A percentile compares a stretch with the other conserved stretches of the same genome.
Conservation (phyloP, 2,113 vertebrate species). For the Colius striatus region DNA sequence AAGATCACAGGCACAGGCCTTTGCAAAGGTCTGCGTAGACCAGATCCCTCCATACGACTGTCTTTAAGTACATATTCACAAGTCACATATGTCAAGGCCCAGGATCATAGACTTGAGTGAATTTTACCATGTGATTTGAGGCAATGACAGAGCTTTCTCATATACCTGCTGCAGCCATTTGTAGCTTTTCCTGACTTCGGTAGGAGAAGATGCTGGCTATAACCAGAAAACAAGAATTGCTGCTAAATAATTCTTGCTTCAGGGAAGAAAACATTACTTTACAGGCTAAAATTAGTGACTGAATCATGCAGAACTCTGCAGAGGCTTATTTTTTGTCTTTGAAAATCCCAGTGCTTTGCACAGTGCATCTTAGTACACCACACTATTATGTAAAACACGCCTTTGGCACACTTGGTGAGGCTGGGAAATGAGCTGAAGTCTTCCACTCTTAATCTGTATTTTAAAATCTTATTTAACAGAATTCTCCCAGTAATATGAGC, state of each 20-base stretch:
- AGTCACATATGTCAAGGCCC: neutral
- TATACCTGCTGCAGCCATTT: neutral
- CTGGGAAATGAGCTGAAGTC: neutral
- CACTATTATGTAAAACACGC: neutral
- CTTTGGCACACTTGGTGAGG: neutral
- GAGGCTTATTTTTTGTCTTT: neutral
- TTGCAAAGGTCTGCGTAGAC: neutral
- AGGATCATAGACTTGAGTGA: fast-evolving
- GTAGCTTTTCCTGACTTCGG: neutral
- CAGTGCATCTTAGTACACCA: neutral
- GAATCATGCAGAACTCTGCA: neutral
- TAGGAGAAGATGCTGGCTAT: neutral
- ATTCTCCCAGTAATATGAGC: slow-evolving; percentile 97
- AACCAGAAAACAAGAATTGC: neutral
- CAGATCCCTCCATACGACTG: neutral
- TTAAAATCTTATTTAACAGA: slow-evolving; percentile 80
- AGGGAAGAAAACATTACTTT: neutral
- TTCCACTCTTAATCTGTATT: slow-evolving; percentile 23
- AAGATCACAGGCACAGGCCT: neutral
- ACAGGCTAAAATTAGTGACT: neutral
- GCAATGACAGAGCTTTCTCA: neutral
- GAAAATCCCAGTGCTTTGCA: neutral
- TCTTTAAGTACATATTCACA: neutral
- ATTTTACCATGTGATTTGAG: neutral
- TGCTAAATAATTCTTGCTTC: neutral